Base-by-base conservation (phyloP, 64 coral and sea anemone species). In the Pocillopora verrucosa region DNA sequence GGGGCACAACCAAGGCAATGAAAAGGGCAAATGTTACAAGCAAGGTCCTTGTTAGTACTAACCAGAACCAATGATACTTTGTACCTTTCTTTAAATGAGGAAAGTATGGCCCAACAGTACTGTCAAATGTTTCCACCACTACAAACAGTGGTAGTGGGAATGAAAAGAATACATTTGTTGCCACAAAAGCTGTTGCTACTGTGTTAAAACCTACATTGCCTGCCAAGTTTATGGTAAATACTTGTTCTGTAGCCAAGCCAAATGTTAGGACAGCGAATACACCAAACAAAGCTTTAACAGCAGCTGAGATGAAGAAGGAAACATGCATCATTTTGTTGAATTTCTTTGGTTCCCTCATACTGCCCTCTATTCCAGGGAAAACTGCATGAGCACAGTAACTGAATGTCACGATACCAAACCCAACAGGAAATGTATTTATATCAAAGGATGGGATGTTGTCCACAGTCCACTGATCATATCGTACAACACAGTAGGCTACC, bases 321-420 rank as follows among this genome's bases (percentile, higher is more conserved):
- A 64, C 36, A 75, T 97, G 91, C 91, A 97, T 97, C 95, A 97
- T 97, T 34, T 58, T 88, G 60, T 97, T 97, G 58, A 83, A 97
- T 10, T 97, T 75, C 24, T 91, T 57, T 16, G 95, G 95, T 59
- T 97, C 82, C 80, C 76, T 97, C 95, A 97, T 97, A 59, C 91
- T 97, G 20, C 88, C 95, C 85, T 97, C 95, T 26, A 97, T 93
- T 41, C 95, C 95, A 56, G 95, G 95, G 83, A 97, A 97, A 16
- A 97, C 91, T 19, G 95, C 95, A 91, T 97, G 95, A 36, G 95
- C 95, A 88, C 95, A 97, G 38, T 93, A 97, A 69, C 95, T 97
- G 26, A 97, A 97, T 82, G 95, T 97, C 6, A 97, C 79, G 22
- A 97, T 97, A 63, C 95, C 95, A 88, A 97, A 97, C 22, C 95